Percentiles rank a stretch among this genome's conserved stretches.
phyloP scores from a whole-genome alignment of 2,113 vertebrate species.

The Strigops habroptila region DNA sequence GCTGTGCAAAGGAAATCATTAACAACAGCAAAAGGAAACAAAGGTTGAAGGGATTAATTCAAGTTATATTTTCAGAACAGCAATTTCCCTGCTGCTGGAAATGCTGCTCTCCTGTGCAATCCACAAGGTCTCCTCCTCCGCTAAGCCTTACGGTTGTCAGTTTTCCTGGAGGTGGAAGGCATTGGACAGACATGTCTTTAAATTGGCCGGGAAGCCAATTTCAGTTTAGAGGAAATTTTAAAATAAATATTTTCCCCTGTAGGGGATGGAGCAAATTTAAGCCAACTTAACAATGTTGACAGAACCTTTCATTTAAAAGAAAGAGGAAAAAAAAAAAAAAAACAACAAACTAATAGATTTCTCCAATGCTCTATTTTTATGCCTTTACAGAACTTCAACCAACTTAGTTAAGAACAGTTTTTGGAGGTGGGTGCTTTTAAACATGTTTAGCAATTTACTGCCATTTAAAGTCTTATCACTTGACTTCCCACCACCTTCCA shows the following conservation, averaged over 20 bases:
- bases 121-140: background rate
- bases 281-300: background rate
- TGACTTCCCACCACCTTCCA: background rate
- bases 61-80: background rate
- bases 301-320: background rate
- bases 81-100: background rate
- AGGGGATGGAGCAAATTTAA: conserved; percentile 14
- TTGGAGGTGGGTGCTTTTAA: background rate
- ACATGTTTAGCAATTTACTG: background rate
- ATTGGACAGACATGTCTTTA: background rate
- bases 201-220: background rate
- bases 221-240: conserved; percentile 45
- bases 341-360: background rate
- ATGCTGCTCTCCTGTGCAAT: background rate
- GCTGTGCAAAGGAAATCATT: background rate
- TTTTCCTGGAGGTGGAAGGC: background rate
- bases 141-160: background rate
- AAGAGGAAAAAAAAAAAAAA: background rate
- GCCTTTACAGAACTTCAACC: background rate
- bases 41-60: conserved; percentile 1
- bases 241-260: conserved; percentile 49
- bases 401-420: background rate
- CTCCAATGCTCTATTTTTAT: background rate
- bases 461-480: background rate
- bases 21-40: conserved; percentile 21